phyloP scores from a whole-genome alignment of 1,140 invertebrate genomes.

The Conus ventricosus region DNA sequence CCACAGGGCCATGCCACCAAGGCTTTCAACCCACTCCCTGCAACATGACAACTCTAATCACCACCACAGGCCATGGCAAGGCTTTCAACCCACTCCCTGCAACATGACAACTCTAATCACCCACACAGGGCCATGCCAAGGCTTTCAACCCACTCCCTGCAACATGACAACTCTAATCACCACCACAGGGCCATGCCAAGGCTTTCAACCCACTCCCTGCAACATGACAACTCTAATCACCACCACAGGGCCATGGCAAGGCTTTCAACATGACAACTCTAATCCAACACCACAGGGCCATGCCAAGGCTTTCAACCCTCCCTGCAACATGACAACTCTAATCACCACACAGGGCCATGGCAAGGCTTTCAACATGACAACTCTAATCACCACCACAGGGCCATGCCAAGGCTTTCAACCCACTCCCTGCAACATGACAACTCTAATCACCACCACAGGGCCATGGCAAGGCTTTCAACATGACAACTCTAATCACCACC shows the following conservation, averaged over 20 bases:
- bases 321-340: conserved; percentile 52
- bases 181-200: no score
- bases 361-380: neutral
- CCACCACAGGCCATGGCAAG: no score
- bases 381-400: no score
- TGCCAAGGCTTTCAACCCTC: conserved; percentile 79
- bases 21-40: conserved; percentile 78
- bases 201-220: conserved; percentile 78
- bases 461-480: conserved; percentile 3
- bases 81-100: conserved; percentile 78
- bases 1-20: no score
- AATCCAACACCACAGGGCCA: no score
- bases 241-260: no score
- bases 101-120: neutral
- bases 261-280: neutral
- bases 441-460: no score
- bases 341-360: no score
- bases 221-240: neutral
- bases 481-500: no score
- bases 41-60: neutral
- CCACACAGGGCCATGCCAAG: no score
- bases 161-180: neutral
- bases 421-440: conserved; percentile 67
- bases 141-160: conserved; percentile 78
- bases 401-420: conserved; percentile 76